Evolutionary conservation across 2,113 vertebrate genomes (phyloP), one percentile per base, ranked within the genome.

Genomic region (Trematomus loennbergii): DNA sequence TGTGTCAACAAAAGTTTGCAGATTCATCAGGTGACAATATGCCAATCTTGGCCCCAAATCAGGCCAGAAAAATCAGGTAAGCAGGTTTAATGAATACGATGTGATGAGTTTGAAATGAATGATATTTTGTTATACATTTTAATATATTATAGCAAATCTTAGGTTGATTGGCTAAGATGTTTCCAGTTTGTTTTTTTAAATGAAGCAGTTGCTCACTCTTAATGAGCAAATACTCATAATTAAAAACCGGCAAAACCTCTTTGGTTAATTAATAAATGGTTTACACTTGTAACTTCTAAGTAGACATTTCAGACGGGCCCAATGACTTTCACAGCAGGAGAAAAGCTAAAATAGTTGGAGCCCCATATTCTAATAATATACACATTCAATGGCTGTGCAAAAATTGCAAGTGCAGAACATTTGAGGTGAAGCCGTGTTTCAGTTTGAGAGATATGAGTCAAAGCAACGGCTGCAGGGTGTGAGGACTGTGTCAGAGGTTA

Each of bases 361-460:
- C 55, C 50, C 17, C 9, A 10, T 33, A 46, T 72, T 72, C 17
- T 45, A 57, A 63, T 45, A 50, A 53, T 25, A 48, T 5, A 59
- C 22, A 25, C 43, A 61, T 2, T 60, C n/a, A 67, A 66, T 15
- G 53, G 46, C 12, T 36, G 50, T 70, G 68, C 2, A 50, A 17
- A 77, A 65, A 73, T 69, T 54, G 12, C 43, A 58, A 50, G 16
- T 43, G 29, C 18, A 45, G 36, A 46, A 49, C 54, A 54, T 54
- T 78, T 29, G 52, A 55, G 13, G 13, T 6, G 43, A 54, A 66
- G 20, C 59, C 1, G 3, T n/a, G 33, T 66, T 84, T 82, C 80
- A 81, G 85, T 93, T 91, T 87, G 82, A 83, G 66, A 91, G 89
- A 89, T 81, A 90, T 91, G 83, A 90, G 88, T 90, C 91, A 88